phyloP scores from a whole-genome alignment of 2,888 invertebrate species.

The Lapara coniferarum region DNA sequence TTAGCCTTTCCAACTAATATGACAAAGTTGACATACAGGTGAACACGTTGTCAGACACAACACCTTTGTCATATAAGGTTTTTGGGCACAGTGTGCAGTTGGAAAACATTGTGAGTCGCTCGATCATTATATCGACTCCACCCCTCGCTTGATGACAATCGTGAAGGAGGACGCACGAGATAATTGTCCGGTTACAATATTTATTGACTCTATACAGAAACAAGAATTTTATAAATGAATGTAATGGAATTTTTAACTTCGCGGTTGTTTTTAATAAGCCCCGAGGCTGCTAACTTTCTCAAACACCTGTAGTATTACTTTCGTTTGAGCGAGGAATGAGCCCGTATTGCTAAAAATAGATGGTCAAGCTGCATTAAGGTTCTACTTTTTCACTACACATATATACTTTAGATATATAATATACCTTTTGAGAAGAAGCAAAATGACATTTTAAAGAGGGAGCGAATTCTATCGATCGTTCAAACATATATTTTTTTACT shows the following conservation, averaged over 20 bases:
- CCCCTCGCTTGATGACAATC: conserved; percentile 35
- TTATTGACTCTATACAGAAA: conserved; percentile 14
- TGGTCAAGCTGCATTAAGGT: no score
- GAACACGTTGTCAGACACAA: background rate
- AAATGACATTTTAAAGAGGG: no score
- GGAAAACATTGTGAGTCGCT: background rate
- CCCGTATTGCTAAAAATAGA: no score
- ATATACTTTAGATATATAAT: no score
- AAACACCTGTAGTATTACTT: no score
- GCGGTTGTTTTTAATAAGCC: no score
- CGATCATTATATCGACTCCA: conserved; percentile 31
- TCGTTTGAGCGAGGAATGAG: no score
- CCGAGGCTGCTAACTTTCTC: no score
- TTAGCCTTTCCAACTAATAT: conserved; percentile 39
- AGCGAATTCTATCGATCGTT: no score
- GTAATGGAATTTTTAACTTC: background rate
- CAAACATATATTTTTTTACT: no score
- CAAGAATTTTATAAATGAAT: conserved; percentile 1
- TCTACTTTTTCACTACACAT: no score
- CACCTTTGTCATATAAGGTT: background rate
- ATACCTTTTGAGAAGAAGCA: no score
- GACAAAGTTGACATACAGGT: conserved; percentile 30
- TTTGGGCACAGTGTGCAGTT: background rate
- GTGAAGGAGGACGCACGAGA: conserved; percentile 32
- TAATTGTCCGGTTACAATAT: conserved; percentile 31